Percentiles rank a stretch among this genome's conserved stretches.
phyloP scores from a whole-genome alignment of 2,888 invertebrate genomes.

The Parnassius apollo region DNA sequence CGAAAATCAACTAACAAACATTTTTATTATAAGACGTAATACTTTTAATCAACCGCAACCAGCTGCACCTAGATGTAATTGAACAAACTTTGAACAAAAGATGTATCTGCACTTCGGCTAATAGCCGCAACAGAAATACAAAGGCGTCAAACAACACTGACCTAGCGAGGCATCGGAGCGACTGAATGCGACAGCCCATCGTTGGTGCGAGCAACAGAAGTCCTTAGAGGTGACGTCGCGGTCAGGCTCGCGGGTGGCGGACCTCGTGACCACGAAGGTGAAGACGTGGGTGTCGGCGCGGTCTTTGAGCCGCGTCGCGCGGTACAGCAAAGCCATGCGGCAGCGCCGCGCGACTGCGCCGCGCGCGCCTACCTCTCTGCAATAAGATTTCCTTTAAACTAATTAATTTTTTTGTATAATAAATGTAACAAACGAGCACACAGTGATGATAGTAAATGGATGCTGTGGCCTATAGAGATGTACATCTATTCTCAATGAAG shows the following conservation, averaged over 20 bases:
- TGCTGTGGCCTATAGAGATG: too few species aligned
- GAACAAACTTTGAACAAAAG: too few species aligned
- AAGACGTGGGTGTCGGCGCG: constrained; percentile 91
- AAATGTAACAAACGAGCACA: too few species aligned
- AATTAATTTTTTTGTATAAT: neutral
- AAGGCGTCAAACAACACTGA: constrained; percentile 33
- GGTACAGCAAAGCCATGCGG: constrained; percentile 89
- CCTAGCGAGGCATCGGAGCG: constrained; percentile 86
- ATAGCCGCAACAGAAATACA: too few species aligned
- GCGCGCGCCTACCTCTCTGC: constrained; percentile 28
- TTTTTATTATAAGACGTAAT: too few species aligned
- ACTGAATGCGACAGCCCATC: constrained; percentile 90
- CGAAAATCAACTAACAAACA: too few species aligned
- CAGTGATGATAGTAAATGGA: too few species aligned
- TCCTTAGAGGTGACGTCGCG: constrained; percentile 91
- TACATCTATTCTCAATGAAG: too few species aligned
- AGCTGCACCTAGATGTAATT: too few species aligned
- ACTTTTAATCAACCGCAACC: too few species aligned
- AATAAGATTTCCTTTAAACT: neutral
- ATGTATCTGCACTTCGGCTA: too few species aligned
- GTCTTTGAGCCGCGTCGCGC: constrained; percentile 91
- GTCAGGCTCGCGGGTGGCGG: constrained; percentile 88
- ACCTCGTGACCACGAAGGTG: constrained; percentile 90
- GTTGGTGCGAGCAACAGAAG: constrained; percentile 90
- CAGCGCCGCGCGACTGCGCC: constrained; percentile 68